Evolutionary conservation across 2,113 vertebrate genomes (phyloP), one percentile per base, ranked within the genome.

Genomic region (Crotalus tigris): DNA sequence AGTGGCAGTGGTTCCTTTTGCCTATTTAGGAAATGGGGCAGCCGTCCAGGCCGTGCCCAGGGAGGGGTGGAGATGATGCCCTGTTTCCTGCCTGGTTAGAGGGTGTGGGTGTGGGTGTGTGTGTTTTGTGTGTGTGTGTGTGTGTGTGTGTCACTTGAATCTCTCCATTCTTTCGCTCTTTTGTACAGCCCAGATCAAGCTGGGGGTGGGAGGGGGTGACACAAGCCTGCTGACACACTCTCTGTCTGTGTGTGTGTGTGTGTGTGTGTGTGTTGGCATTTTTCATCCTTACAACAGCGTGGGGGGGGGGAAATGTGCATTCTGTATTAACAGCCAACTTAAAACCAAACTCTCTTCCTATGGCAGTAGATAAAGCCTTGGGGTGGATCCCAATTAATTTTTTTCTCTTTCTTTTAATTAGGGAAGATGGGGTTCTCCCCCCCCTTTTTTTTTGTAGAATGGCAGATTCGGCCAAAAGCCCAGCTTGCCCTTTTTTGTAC

Each of bases 11-110:
- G 9, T 9, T 26, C 11, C 1, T 44, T 61, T 24, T 89, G 26
- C 86, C 89, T 85, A 93, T 86, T 96, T 96, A 97, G 96, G 96
- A 97, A 97, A 95, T 96, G 96, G 96, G 94, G 96, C 95, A 91
- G 96, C 96, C 92, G 17, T 93, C 90, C 90, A 51, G 93, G 92
- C 17, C 44, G 81, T 93, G 64, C 64, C 64, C 64, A 2, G 29
- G n/a, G 29, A 33, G 4, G 64, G 12, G 29, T 69, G 64, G 64
- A 69, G 64, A 69, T n/a, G 64, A 12, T 3, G 4, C 29, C 12
- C 29, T 1, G 12, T 81, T 94, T 53, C 39, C 29, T 24, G 75
- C 23, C 21, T 0, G 46, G 61, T 29, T 92, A 13, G 53, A 53
- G 15, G 1, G 10, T 13, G 10, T 64, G 58, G 4, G 9, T 61